phyloP scores from a whole-genome alignment of 1,140 invertebrate genomes.

The Scaptomyza montana region DNA sequence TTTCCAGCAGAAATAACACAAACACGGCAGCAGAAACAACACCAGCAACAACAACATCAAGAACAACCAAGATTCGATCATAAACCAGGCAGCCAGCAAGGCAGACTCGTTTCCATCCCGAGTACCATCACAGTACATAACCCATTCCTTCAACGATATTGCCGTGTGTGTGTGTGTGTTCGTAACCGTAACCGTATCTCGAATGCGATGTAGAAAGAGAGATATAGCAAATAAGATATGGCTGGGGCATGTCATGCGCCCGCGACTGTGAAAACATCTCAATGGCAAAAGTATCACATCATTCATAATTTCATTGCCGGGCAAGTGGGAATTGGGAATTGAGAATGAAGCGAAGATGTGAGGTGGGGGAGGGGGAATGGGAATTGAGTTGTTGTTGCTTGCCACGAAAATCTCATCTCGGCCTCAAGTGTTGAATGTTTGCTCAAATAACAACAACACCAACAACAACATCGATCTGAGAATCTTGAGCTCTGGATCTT shows the following conservation, averaged over 20 bases:
- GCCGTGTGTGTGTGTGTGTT: constrained; percentile 7
- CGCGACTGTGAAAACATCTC: constrained; percentile 82
- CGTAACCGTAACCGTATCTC: constrained; percentile 37
- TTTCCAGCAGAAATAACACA: constrained; percentile 82
- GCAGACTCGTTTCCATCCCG: constrained; percentile 7
- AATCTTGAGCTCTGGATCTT: constrained; percentile 60
- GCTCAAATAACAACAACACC: constrained; percentile 76
- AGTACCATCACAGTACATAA: constrained; percentile 33
- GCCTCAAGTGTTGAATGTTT: constrained; percentile 82
- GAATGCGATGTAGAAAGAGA: constrained; percentile 69
- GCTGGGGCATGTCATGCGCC: constrained; percentile 76
- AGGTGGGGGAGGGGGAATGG: constrained; percentile 1
- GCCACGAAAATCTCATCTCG: constrained; percentile 76
- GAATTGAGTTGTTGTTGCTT: constrained; percentile 80
- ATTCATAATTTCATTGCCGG: constrained; percentile 83
- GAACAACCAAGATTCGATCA: constrained; percentile 40
- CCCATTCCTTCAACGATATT: constrained; percentile 27
- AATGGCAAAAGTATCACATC: constrained; percentile 83
- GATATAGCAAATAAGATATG: constrained; percentile 83
- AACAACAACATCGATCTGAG: constrained; percentile 51
- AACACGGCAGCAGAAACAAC: constrained; percentile 70
- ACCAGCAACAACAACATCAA: constrained; percentile 35
- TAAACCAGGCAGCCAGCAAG: constrained; percentile 30
- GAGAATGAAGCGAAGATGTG: constrained; percentile 1
- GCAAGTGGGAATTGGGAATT: constrained; percentile 45